phyloP scores from a whole-genome alignment of 1,140 invertebrate genomes.

The Pectinophora gossypiella region DNA sequence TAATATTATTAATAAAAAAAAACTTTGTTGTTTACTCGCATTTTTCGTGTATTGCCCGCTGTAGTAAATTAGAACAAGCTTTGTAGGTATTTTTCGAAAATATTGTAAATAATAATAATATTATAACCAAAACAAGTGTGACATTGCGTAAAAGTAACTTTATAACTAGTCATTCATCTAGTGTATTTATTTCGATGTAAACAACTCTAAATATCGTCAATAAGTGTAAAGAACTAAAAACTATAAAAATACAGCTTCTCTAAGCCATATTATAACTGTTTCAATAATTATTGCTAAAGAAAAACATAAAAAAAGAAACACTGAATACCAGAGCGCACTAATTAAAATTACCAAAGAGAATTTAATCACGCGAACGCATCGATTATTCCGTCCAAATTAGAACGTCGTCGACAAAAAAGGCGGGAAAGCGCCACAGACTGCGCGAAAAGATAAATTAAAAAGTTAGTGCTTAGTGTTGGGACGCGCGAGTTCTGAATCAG shows the following conservation, averaged over 20 bases:
- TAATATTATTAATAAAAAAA: slow-evolving; percentile 25
- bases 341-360: slow-evolving; percentile 29
- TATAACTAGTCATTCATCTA: slow-evolving; percentile 72
- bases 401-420: slow-evolving; percentile 5
- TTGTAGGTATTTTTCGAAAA: slow-evolving; percentile 19
- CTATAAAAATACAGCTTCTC: background rate
- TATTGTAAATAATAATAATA: slow-evolving; percentile 27
- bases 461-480: background rate
- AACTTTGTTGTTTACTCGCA: slow-evolving; percentile 39
- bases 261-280: slow-evolving; percentile 19
- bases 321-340: slow-evolving; percentile 16
- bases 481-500: background rate
- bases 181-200: slow-evolving; percentile 62
- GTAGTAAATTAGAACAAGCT: slow-evolving; percentile 17
- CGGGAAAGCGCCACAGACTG: background rate
- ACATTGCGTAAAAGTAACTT: slow-evolving; percentile 53
- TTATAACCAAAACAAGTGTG: slow-evolving; percentile 41
- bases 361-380: background rate
- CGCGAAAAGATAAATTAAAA: too few species aligned
- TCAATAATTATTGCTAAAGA: too few species aligned
- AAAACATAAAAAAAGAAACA: slow-evolving; percentile 8
- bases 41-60: slow-evolving; percentile 44
- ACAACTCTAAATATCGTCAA: slow-evolving; percentile 25
- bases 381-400: slow-evolving; percentile 3
- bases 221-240: slow-evolving; percentile 19